phyloP scores from a whole-genome alignment of 2,113 vertebrate species.

The Ceyx melanurus region DNA sequence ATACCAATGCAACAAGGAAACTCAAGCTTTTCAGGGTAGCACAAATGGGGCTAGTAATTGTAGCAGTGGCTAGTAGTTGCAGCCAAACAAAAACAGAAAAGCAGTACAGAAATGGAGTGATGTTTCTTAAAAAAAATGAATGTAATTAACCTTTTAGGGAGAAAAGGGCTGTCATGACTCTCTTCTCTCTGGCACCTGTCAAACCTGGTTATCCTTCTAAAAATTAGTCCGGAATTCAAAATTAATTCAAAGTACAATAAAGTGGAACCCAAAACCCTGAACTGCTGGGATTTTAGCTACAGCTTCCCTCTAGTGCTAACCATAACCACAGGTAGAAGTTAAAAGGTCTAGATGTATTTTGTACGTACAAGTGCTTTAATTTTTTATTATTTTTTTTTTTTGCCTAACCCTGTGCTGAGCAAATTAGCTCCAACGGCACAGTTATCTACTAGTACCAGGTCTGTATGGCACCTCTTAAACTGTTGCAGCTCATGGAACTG shows the following conservation, averaged over 20 bases:
- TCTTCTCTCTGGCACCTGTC: neutral
- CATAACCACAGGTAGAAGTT: neutral
- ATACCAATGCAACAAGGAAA: neutral
- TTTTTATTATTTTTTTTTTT: neutral
- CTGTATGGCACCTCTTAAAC: neutral
- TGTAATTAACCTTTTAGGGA: neutral
- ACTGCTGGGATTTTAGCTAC: neutral
- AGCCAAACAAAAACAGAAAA: neutral
- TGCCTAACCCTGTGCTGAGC: neutral
- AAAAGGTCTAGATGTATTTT: neutral
- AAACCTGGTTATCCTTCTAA: neutral
- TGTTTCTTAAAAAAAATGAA: neutral
- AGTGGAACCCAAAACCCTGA: neutral
- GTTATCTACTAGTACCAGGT: neutral
- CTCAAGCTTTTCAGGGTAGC: neutral
- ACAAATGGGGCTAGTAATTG: neutral
- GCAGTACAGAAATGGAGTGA: neutral
- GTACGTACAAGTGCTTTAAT: neutral
- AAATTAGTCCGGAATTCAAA: neutral
- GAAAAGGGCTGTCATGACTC: neutral
- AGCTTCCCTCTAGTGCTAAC: neutral
- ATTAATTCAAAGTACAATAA: neutral
- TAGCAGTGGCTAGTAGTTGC: neutral
- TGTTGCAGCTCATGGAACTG: neutral
- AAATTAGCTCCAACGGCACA: neutral